Conservation (phyloP, 2,113 vertebrate genomes). For the Cyprinodon tularosa region DNA sequence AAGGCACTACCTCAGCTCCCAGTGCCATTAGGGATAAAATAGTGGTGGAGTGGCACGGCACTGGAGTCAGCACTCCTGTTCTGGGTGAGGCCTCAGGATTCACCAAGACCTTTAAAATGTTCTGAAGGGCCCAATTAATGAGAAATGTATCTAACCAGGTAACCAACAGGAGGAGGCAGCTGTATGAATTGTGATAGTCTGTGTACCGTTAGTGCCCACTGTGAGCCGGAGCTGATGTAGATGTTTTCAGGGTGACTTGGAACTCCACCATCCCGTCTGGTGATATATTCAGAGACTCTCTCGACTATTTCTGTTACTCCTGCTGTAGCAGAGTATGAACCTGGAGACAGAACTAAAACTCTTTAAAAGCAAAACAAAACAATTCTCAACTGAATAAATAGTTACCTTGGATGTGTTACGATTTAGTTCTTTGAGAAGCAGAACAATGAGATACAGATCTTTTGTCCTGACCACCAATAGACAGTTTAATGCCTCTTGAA, state of each 20-base stretch:
- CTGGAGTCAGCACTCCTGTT: slow-evolving; percentile 72
- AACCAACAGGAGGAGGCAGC: neutral
- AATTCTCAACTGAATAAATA: no score
- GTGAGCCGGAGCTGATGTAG: slow-evolving; percentile 68
- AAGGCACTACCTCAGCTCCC: slow-evolving; percentile 65
- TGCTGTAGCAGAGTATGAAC: slow-evolving; percentile 55
- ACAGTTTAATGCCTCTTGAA: no score
- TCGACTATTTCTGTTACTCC: slow-evolving; percentile 56
- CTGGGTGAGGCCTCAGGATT: slow-evolving; percentile 29
- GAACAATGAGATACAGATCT: no score
- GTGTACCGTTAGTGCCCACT: slow-evolving; percentile 66
- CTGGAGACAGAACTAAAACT: slow-evolving; percentile 40
- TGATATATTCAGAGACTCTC: slow-evolving; percentile 71
- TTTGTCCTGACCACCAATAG: no score
- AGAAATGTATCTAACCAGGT: neutral
- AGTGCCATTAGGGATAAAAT: neutral
- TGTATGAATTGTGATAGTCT: neutral
- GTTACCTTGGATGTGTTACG: no score
- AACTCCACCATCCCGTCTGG: slow-evolving; percentile 71
- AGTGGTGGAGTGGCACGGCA: slow-evolving; percentile 45
- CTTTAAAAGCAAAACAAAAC: neutral
- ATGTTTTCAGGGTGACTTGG: slow-evolving; percentile 70
- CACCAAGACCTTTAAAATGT: slow-evolving; percentile 64
- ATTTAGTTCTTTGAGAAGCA: no score
- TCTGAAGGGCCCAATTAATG: slow-evolving; percentile 45